Conservation (phyloP, 1,140 invertebrate genomes). For the Varroa destructor region DNA sequence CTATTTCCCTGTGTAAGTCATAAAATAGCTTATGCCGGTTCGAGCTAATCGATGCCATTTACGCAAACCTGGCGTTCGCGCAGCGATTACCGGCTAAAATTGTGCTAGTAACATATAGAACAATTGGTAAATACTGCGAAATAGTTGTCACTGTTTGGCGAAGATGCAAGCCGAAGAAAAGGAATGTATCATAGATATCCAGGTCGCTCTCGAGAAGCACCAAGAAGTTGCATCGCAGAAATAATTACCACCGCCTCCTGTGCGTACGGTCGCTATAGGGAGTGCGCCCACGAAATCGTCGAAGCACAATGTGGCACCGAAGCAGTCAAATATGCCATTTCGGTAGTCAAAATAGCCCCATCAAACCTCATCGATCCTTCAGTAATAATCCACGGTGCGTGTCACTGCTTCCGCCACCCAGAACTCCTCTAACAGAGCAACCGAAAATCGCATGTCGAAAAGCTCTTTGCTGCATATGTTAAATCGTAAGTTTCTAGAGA, state of each 20-base stretch:
- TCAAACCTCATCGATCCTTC: not conserved
- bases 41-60: slow-evolving; percentile 33
- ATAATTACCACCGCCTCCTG: slow-evolving; percentile 31
- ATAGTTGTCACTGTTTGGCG: slow-evolving; percentile 32
- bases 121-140: slow-evolving; percentile 4
- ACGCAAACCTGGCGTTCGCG: slow-evolving; percentile 36
- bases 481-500: not conserved
- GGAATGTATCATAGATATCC: not conserved
- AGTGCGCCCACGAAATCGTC: slow-evolving; percentile 29
- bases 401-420: not conserved
- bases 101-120: not conserved
- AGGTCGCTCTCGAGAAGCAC: not conserved
- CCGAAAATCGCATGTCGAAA: not conserved
- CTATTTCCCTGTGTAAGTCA: too few relatives aligned
- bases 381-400: slow-evolving; percentile 5
- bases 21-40: too few relatives aligned
- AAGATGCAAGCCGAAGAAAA: slow-evolving; percentile 17
- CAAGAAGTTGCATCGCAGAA: not conserved
- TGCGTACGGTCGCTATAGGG: slow-evolving; percentile 29
- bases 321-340: not conserved
- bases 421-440: not conserved
- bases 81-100: not conserved
- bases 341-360: not conserved
- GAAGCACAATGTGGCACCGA: slow-evolving; percentile 10
- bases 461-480: slow-evolving; percentile 9